These are phyloP conservation scores for Dipodomys stephensi DNA, from an alignment of 2,113 vertebrate species.

Conservation along the genomic window DNA sequence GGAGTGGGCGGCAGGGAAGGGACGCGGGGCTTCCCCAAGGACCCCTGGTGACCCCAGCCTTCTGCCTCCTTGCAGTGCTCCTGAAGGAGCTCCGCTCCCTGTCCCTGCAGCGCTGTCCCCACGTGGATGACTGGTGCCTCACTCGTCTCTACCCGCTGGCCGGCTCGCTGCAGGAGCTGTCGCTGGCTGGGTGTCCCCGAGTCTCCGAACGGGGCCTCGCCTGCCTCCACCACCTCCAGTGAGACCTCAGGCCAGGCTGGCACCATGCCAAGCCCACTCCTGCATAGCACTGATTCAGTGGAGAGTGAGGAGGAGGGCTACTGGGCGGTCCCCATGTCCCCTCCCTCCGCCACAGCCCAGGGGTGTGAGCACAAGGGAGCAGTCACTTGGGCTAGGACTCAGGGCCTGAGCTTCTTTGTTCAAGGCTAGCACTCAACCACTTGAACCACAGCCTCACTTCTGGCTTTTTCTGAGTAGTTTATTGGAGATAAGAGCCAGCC, in stretches of 20 bases:
- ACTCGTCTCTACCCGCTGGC: conserved; percentile 86
- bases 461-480: no score
- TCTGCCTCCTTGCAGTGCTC: conserved; percentile 34
- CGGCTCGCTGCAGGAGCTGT: conserved; percentile 88
- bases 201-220: conserved; percentile 90
- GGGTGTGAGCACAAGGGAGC: not conserved
- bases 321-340: not conserved
- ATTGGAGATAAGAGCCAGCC: no score
- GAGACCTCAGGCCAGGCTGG: conserved; percentile 43
- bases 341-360: not conserved
- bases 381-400: no score
- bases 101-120: conserved; percentile 87
- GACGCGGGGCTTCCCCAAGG: not conserved
- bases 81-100: conserved; percentile 84
- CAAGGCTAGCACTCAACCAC: no score
- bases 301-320: not conserved
- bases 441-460: no score
- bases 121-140: conserved; percentile 93
- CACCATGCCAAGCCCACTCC: not conserved
- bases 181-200: conserved; percentile 89
- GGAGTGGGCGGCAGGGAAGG: not conserved
- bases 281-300: not conserved
- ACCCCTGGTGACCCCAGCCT: not conserved
- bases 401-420: no score
- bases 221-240: conserved; percentile 92